Base-by-base conservation (phyloP, 2,113 vertebrate genomes). In the Malurus melanocephalus region DNA sequence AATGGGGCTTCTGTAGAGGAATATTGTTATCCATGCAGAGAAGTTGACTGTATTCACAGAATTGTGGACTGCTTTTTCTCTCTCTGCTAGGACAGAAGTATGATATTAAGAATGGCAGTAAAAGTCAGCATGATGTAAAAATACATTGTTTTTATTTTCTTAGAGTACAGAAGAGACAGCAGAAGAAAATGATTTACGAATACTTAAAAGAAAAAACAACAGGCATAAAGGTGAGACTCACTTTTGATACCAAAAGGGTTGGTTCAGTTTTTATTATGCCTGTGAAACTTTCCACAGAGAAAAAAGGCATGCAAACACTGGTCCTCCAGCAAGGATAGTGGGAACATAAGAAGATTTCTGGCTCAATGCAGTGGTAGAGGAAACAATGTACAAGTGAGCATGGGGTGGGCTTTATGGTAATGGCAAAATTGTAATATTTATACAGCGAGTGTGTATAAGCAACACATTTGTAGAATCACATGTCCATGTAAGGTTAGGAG, bases 221-320 rank as follows among this genome's bases (percentile, higher is more conserved):
- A 90, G 77, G 46, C 93, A 93, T 65, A 96, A 96, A 96, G 96
- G 96, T 96, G 61, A 11, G 81, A n/a, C 28, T 76, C 9, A 0
- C 52, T 64, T 64, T 66, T 51, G 52, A 15, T 43, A 51, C 26
- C 45, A 51, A 32, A 35, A 75, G 16, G 11, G 35, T 57, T 57
- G 66, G 43, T 66, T 66, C 61, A 26, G 45, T 51, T 75, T 84
- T 66, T 57, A 59, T 9, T 51, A 35, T 59, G 45, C 61, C 61
- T 59, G 20, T 66, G 61, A 66, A 66, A 84, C 32, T 66, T 84
- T 6, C 6, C 18, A 51, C 6, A 4, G 69, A 57, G 33, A 30
- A 56, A 49, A 12, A 65, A 55, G 30, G 16, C 32, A 35, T 5
- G 26, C 52, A 51, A 65, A 48, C 3, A 16, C 32, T 59, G 45